Base-by-base conservation (phyloP, 2,888 invertebrate genomes). In the Plemyria rubiginata region DNA sequence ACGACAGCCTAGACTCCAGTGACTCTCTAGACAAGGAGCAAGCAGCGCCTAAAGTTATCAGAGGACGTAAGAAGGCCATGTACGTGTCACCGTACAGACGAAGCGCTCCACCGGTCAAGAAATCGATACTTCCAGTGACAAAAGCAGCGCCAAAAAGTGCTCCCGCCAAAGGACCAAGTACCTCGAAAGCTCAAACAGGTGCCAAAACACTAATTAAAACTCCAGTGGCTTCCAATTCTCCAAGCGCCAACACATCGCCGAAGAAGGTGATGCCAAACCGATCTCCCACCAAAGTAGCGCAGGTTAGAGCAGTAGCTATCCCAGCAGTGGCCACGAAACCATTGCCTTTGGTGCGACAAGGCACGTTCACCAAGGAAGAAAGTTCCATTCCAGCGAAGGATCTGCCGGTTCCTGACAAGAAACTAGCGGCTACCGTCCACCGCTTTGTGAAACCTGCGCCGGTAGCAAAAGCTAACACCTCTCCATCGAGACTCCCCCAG, bases 291-390 rank as follows among this genome's bases (percentile, higher is more conserved):
- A 90, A 88, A 71, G 67, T 76, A 49, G 72, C 75, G 48, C 82
- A 75, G 57, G 78, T 78, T 62, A 88, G 82, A 66, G 75, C 85
- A 5, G 70, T 80, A 29, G 54, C 79, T 1, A 77, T 84, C 49
- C 82, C 87, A 7, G 70, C 83, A 1, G 74, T 77, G 16, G 79
- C 84, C 8, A 74, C 81, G 6, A 92, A 89, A 70, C 92, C 94
- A 0, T 80, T 93, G 56, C 94, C 94, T 0, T 82, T 96, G 40
- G 96, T 96, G 70, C 94, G 98, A 32, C 98, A 98, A 85, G 97
- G 97, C 12, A 98, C 98, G 0, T 98, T 98, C 81, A 97, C 97
- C 0, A 98, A 98, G 86, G 98, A 98, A 74, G 97, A 97, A 43
- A 90, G 91, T 68, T 82, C 85, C 0, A 85, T 91, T 0, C 86